phyloP scores from a whole-genome alignment of 2,113 vertebrate species.

The Potamarius usumacintae region DNA sequence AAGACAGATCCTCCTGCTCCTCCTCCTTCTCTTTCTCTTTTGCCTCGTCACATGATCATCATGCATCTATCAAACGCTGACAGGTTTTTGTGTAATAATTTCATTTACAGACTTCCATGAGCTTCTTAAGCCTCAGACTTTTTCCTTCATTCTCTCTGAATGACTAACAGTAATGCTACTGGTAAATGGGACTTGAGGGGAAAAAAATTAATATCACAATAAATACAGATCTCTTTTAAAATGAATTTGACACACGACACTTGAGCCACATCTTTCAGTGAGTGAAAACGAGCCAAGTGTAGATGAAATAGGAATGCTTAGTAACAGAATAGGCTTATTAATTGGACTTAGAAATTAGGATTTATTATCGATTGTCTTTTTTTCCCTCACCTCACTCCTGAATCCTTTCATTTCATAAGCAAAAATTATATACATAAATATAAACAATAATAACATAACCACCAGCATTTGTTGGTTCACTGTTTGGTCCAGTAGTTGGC shows the following conservation, averaged over 20 bases:
- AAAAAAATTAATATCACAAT: not conserved
- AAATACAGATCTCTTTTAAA: not conserved
- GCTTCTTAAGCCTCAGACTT: not conserved
- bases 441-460: not conserved
- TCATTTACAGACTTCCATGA: not conserved
- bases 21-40: not conserved
- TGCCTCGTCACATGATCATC: slow-evolving; percentile 1
- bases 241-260: not conserved
- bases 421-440: not conserved
- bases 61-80: not conserved
- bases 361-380: not conserved
- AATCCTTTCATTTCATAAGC: not conserved
- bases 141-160: not conserved
- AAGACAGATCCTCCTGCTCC: slow-evolving; percentile 36
- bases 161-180: not conserved
- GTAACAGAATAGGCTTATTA: not conserved
- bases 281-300: not conserved
- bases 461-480: not conserved
- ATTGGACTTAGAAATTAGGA: not conserved
- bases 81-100: slow-evolving; percentile 11
- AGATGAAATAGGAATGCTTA: not conserved
- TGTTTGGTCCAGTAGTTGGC: no score
- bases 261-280: not conserved
- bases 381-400: not conserved
- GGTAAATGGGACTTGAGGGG: not conserved